Base-by-base conservation (phyloP, 2,888 invertebrate genomes). In the Prosapia bicincta region DNA sequence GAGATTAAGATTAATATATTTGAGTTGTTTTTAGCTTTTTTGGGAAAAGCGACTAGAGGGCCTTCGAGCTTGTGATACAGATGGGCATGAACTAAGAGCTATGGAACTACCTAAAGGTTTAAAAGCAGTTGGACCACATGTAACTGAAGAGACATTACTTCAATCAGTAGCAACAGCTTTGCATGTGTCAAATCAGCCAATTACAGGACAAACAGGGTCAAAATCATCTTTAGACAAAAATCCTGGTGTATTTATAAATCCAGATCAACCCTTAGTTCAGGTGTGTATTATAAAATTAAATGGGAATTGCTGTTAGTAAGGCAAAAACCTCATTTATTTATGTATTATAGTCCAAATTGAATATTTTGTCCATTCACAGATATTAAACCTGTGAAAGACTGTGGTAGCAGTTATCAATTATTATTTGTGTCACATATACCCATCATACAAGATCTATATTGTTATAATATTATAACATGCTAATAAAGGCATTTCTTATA, bases 111-210 rank as follows among this genome's bases (percentile, higher is more conserved):
- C 98, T 0, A 92, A 91, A 83, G 91, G 92, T 77, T 89, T 95
- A 72, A 92, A 92, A 83, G 90, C 95, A 0, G 90, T 95, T 23
- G 96, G 96, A 0, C 95, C 96, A 0, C 92, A 94, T 83, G 92
- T 93, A 74, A 90, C 90, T n/a, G 94, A 95, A 83, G 94, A 95
- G 82, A 96, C 96, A 0, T 90, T 95, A 24, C 89, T 96, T 79
- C 96, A 97, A 85, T 97, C 97, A 73, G 91, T 99, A 54, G 97
- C 98, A 0, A 97, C 98, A n/a, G 96, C 98, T 2, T 87, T 98
- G 69, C 98, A 98, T 85, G 92, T 96, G 3, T 93, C 94, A 5
- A 90, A 91, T 66, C 92, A 93, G 82, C 96, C 97, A 1, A 94
- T 98, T 2, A 95, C 95, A 65, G 93, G 93, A 82, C 98, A 99